Evolutionary conservation across 2,888 invertebrate genomes (phyloP), one percentile per base, ranked within the genome.

Genomic region (Andrena haemorrhoa): DNA sequence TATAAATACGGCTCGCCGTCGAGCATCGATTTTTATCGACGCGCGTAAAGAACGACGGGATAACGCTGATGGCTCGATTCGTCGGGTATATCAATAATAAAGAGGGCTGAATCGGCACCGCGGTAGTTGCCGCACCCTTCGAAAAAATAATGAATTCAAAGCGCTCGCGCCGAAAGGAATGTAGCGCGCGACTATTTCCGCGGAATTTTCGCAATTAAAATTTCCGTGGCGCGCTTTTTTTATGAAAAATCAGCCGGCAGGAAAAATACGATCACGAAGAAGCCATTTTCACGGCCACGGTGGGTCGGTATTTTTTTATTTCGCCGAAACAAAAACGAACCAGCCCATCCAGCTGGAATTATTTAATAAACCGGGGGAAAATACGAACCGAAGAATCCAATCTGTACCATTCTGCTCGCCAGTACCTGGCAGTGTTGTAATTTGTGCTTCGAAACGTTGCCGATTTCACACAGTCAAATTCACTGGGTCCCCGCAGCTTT

Each of bases 141-240:
- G 20, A 58, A 65, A 65, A 51, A 41, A 58, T 56, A 35, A 58
- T 4, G 31, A 70, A 75, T 47, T 73, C 51, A 49, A 66, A 63
- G 47, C 35, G 33, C 10, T 29, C 41, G 41, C 63, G 66, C 29
- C 47, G 70, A 73, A 86, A 80, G 61, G 78, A 64, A 65, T 56
- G 23, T 29, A 49, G 78, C 74, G 58, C 63, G 71, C 72, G 77
- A 81, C 79, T 68, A 65, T 80, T 86, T 82, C 87, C 86, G 88
- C 41, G 90, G 92, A 91, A 92, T 93, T 92, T 92, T 86, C 58
- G 88, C 90, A 90, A 92, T 93, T 92, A 93, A 92, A 90, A 90
- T 91, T 90, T 90, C 88, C 81, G 79, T 83, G 65, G 60, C 76
- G 56, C 81, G 79, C 12, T 33, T 29, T 26, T n/a, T 58, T 26